Percentiles rank a stretch among this genome's conserved stretches.
Conservation (phyloP, 1,140 invertebrate species). For the Delia radicum region DNA sequence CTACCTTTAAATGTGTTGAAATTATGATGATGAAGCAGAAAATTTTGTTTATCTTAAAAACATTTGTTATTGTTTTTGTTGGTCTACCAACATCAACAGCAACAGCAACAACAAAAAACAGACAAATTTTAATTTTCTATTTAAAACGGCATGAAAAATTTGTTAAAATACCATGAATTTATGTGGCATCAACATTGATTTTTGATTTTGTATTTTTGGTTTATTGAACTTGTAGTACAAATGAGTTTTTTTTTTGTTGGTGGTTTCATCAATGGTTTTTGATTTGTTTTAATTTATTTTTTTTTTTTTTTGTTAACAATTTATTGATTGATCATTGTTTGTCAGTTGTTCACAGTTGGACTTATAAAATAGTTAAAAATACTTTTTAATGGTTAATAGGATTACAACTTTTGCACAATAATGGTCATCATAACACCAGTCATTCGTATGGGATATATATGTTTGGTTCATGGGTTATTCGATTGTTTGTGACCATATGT, state of each 20-base stretch:
- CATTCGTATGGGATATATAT: too few relatives aligned
- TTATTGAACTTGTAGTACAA: conserved; percentile 8
- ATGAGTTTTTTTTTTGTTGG: neutral
- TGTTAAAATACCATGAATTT: conserved; percentile 14
- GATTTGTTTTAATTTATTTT: neutral
- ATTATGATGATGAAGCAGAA: conserved; percentile 14
- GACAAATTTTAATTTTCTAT: conserved; percentile 14
- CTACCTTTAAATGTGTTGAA: neutral
- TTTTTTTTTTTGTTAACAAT: neutral
- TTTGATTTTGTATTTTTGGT: neutral
- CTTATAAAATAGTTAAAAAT: neutral
- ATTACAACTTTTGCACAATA: neutral
- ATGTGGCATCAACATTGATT: conserved; percentile 20
- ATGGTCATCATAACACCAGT: neutral
- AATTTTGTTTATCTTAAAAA: conserved; percentile 6
- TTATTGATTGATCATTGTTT: conserved; percentile 23
- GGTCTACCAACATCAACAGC: too few relatives aligned
- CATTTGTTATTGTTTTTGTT: conserved; percentile 10
- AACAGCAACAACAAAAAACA: too few relatives aligned
- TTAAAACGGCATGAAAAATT: conserved; percentile 16
- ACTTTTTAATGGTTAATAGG: neutral
- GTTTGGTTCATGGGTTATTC: too few relatives aligned
- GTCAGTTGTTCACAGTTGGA: conserved; percentile 21
- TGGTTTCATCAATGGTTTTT: too few relatives aligned
- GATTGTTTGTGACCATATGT: too few relatives aligned